Evolutionary conservation across 2,113 vertebrate species (phyloP), one percentile per base, ranked within the genome.

Genomic region (Anguilla japonica): DNA sequence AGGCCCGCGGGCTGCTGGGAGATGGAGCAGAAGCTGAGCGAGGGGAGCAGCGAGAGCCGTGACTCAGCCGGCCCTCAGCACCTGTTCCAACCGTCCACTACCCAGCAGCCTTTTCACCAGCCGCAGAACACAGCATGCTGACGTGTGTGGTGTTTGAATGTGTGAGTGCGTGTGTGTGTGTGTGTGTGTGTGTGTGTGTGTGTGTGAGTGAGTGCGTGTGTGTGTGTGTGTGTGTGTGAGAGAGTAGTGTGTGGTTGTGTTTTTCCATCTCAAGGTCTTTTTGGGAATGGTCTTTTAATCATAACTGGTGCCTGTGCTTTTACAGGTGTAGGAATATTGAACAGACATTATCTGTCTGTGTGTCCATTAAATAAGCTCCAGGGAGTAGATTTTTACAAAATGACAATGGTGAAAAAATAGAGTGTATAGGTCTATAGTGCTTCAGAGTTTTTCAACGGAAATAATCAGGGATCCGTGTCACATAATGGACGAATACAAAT

Each of bases 401-500:
- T 13, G 50, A 34, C 71, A 29, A 34, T 75, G 3, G 22, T 67
- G 20, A 26, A 26, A 75, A 75, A 29, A 13, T 6, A 22, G 20
- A n/a, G 20, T 2, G 22, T 29, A 9, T 3, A n/a, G 7, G 26
- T 20, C 1, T 9, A n/a, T 7, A 71, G n/a, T 75, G 9, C 11
- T 75, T 29, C n/a, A 34, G 71, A 4, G 34, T 75, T 26, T 67
- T 67, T 13, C 60, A 67, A 20, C 18, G 4, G 26, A 26, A 34
- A 29, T 34, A n/a, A 75, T 75, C n/a, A 34, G 71, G 71, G 26
- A 75, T 75, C 71, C 71, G 0, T 75, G 71, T 75, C 71, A 75
- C 71, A 75, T 75, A 75, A 75, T 75, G 71, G 71, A 75, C 34
- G 71, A 75, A 75, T 75, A 75, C 26, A 75, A 75, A 75, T 34